These are phyloP conservation scores for Chamaea fasciata DNA, from an alignment of 2,113 vertebrate genomes.

Conservation along the genomic window DNA sequence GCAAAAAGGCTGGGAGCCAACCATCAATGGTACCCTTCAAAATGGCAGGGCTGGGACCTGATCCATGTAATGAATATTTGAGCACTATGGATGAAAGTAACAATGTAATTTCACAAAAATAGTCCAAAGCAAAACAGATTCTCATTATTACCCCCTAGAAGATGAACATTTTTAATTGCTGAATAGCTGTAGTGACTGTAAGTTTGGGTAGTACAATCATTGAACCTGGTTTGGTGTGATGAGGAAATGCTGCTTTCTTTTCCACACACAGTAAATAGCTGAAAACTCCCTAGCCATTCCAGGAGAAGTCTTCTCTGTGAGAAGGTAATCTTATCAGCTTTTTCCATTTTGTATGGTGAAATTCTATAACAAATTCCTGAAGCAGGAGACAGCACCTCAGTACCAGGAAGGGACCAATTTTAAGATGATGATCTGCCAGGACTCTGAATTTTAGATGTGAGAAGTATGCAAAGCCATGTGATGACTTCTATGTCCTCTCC, in stretches of 20 bases:
- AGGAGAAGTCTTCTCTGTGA: background rate
- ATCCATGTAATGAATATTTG: background rate
- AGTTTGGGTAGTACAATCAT: background rate
- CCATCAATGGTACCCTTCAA: rapidly evolving
- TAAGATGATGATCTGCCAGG: background rate
- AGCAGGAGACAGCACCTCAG: background rate
- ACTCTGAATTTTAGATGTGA: background rate
- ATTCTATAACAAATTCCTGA: background rate
- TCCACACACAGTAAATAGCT: rapidly evolving
- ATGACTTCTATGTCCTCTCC: background rate
- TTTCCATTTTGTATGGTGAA: background rate
- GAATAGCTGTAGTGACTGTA: background rate
- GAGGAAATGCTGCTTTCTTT: background rate
- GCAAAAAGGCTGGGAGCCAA: background rate
- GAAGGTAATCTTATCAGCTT: background rate
- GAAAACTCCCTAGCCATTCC: background rate
- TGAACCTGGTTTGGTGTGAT: background rate
- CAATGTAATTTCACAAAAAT: background rate
- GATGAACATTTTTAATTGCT: background rate
- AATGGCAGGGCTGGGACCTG: background rate
- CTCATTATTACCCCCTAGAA: background rate
- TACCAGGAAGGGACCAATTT: background rate
- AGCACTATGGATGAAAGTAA: background rate
- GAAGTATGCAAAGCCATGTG: background rate
- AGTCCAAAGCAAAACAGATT: background rate